These are phyloP conservation scores for Ophraella communa DNA, from an alignment of 2,888 invertebrate genomes.

Conservation along the genomic window DNA sequence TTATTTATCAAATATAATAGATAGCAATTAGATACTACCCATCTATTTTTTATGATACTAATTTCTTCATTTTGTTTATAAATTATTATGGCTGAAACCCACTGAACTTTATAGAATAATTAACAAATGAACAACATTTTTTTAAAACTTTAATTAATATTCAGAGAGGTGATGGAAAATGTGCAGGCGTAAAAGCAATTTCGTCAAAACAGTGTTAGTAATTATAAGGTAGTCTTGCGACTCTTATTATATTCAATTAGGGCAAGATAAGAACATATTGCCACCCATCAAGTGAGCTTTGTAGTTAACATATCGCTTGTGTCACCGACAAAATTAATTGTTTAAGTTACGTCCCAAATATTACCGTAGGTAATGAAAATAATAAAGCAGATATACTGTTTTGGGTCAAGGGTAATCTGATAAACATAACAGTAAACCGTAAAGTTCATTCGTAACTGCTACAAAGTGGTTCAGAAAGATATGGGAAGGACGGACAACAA, in stretches of 20 bases:
- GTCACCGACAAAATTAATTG: slow-evolving; percentile 17
- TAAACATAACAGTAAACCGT: slow-evolving; percentile 1
- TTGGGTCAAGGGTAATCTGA: slow-evolving; percentile 11
- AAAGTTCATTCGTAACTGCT: background rate
- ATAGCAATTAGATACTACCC: too few species aligned
- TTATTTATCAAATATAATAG: too few species aligned
- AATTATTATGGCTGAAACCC: too few species aligned
- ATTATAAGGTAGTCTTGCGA: slow-evolving; percentile 30
- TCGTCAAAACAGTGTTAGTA: slow-evolving; percentile 32
- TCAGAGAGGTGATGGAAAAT: slow-evolving; percentile 14
- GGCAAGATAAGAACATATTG: slow-evolving; percentile 31
- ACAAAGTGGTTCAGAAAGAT: slow-evolving; percentile 1
- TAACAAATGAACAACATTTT: slow-evolving; percentile 8
- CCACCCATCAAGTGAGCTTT: slow-evolving; percentile 22
- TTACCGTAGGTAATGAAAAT: slow-evolving; percentile 15
- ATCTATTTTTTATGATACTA: too few species aligned
- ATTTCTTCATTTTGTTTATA: too few species aligned
- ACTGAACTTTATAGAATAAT: too few species aligned
- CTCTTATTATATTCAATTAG: slow-evolving; percentile 37
- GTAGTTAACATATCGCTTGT: slow-evolving; percentile 15
- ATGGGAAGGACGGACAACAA: background rate
- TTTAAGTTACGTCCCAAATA: slow-evolving; percentile 8
- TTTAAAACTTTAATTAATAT: slow-evolving; percentile 15
- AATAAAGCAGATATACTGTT: slow-evolving; percentile 9
- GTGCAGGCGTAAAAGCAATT: slow-evolving; percentile 26